phyloP scores from a whole-genome alignment of 2,888 invertebrate genomes.

The Caprella mutica region DNA sequence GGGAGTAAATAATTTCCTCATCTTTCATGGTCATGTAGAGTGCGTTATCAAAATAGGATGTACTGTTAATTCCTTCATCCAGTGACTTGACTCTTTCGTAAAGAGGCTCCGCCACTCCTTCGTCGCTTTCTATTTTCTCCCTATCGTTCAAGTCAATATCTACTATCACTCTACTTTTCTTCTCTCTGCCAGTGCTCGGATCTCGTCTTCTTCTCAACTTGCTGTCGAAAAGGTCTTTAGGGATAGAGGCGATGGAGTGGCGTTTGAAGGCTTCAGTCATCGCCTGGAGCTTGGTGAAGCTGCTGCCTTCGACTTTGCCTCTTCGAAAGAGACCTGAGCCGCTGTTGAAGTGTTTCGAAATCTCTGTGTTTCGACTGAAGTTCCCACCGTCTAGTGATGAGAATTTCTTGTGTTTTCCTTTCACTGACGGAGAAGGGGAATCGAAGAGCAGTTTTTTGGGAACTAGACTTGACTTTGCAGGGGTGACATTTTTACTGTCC shows the following conservation, averaged over 20 bases:
- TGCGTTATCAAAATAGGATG: slow-evolving; percentile 15
- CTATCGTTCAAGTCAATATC: slow-evolving; percentile 1
- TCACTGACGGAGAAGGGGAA: too few species aligned
- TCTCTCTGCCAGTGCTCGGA: background rate
- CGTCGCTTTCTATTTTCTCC: background rate
- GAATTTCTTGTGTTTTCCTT: too few species aligned
- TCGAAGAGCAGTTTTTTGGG: too few species aligned
- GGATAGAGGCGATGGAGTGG: slow-evolving; percentile 29
- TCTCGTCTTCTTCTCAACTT: background rate
- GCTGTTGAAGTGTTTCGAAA: background rate
- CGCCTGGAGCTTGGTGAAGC: slow-evolving; percentile 11
- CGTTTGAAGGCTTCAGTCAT: slow-evolving; percentile 8
- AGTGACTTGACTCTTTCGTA: slow-evolving; percentile 18
- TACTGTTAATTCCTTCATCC: background rate
- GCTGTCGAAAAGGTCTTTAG: background rate
- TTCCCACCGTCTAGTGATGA: too few species aligned
- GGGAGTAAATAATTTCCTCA: too few species aligned
- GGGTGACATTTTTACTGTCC: too few species aligned
- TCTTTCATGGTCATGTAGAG: slow-evolving; percentile 32
- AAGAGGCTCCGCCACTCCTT: slow-evolving; percentile 16
- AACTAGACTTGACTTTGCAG: too few species aligned
- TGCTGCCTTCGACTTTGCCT: slow-evolving; percentile 10
- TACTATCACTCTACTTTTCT: slow-evolving; percentile 2
- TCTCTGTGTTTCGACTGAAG: too few species aligned
- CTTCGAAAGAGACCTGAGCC: background rate